These are phyloP conservation scores for Hirundichthys speculiger DNA, from an alignment of 2,113 vertebrate species.

Conservation along the genomic window DNA sequence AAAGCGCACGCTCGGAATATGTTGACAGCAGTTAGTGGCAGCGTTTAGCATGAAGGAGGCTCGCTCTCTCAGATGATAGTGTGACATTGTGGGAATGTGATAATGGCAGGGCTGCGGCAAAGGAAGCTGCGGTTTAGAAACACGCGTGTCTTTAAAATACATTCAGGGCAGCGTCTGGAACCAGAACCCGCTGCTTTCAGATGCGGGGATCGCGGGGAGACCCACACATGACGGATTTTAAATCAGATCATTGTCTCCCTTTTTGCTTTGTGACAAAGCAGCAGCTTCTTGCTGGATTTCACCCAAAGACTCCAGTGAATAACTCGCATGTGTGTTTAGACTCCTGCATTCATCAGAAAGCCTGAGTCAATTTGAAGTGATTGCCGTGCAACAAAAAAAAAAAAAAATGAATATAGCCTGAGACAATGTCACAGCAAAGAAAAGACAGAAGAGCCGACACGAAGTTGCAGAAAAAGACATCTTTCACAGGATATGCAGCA, in stretches of 20 bases:
- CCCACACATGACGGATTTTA: conserved; percentile 31
- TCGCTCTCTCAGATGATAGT: conserved; percentile 17
- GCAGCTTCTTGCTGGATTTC: conserved; percentile 44
- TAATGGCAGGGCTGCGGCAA: conserved; percentile 42
- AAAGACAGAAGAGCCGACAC: conserved; percentile 1
- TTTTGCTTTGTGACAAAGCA: conserved; percentile 42
- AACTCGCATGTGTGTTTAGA: conserved; percentile 28
- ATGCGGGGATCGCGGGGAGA: conserved; percentile 30
- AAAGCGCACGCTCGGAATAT: conserved; percentile 3
- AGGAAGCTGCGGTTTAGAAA: conserved; percentile 38
- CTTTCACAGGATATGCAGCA: conserved; percentile 21
- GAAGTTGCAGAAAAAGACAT: conserved; percentile 33
- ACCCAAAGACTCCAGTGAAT: conserved; percentile 28
- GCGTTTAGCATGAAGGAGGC: conserved; percentile 13
- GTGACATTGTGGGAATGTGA: conserved; percentile 33
- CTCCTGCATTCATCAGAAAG: neutral
- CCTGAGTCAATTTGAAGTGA: conserved; percentile 12
- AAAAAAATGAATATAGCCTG: conserved; percentile 8
- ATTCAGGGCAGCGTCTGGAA: conserved; percentile 40
- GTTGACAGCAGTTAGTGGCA: conserved; percentile 5
- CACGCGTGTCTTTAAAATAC: conserved; percentile 39
- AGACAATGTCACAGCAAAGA: conserved; percentile 9
- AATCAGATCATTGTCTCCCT: conserved; percentile 34
- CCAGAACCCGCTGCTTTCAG: conserved; percentile 44
- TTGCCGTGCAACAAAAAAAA: conserved; percentile 4